Base-by-base conservation (phyloP, 2,113 vertebrate species). In the Brachyistius frenatus region DNA sequence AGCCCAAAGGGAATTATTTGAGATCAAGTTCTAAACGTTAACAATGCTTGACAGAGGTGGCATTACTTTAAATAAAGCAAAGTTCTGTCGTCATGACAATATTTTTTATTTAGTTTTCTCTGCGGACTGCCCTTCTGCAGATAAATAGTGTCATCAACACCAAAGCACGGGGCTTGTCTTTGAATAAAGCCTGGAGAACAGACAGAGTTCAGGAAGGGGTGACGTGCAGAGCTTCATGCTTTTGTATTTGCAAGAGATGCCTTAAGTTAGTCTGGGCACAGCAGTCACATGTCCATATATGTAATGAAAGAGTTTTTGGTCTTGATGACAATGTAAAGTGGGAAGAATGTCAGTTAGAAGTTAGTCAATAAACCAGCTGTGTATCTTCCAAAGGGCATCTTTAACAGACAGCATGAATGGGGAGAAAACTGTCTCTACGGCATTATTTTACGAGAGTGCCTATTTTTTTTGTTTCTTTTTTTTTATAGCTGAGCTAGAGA, bases 151-250 rank as follows among this genome's bases (percentile, higher is more conserved):
- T 7, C 2, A 66, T 85, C 10, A 55, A 53, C 7, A 30, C 1
- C 15, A 68, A 74, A 73, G 55, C 56, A 13, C 58, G 1, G 5
- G 5, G 0, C 1, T 37, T 13, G 37, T 89, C 41, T 0, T 1
- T 7, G 23, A 68, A 7, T 89, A 83, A 31, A 78, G 23, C 6
- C 66, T 0, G 1, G 54, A 76, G 54, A 72, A 52, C 44, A 83
- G 55, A 70, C 47, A 67, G 8, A n/a, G 67, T 89, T 67, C 88
- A 89, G 67, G 71, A 85, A 39, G 87, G 83, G 85, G 88, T 87
- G 65, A 81, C 16, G 30, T 1, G 1, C 33, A 66, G 14, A 66
- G 23, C 47, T 58, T 35, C 3, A 32, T 62, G 23, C 1, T 30
- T 73, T 62, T 39, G 2, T 54, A 39, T 67, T 7, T 78, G 33